Evolutionary conservation across 2,797 vertebrate genomes (phyloP).

Genomic region (Yasuhikotakia modesta): DNA sequence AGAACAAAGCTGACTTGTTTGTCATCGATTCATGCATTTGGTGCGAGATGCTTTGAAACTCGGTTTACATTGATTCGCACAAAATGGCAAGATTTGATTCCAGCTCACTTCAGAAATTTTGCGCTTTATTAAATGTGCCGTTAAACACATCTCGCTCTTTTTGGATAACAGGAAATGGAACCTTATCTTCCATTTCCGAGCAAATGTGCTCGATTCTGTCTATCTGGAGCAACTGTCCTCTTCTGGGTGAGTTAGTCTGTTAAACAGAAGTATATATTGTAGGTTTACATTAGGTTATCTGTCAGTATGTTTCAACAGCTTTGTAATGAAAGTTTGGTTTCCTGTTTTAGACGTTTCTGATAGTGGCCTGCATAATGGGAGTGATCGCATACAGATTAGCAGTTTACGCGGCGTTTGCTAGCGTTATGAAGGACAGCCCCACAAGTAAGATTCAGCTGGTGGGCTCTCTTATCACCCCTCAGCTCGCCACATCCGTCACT

Average conservation of each 20-base stretch:
- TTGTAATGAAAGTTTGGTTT: neutral
- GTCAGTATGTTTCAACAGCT: neutral
- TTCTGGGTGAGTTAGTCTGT: constrained; percentile 76
- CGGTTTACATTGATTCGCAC: too few relatives aligned
- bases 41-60: too few relatives aligned
- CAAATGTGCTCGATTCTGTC: constrained; percentile 76
- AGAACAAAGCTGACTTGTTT: too few relatives aligned
- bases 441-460: constrained; percentile 81
- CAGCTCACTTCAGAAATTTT: neutral
- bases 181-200: constrained; percentile 74
- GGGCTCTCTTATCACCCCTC: constrained; percentile 87
- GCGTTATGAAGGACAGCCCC: constrained; percentile 87
- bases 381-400: constrained; percentile 95
- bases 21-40: too few relatives aligned
- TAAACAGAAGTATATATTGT: too few relatives aligned
- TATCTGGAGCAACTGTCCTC: constrained; percentile 76
- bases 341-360: constrained; percentile 82
- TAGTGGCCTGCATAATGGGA: constrained; percentile 91
- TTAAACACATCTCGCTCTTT: constrained; percentile 7
- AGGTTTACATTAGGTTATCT: neutral
- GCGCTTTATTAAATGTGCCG: neutral
- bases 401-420: constrained; percentile 91
- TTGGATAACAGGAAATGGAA: constrained; percentile 77
- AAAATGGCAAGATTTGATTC: neutral
- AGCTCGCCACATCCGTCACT: constrained; percentile 92